phyloP scores from a whole-genome alignment of 2,888 invertebrate genomes.

The Pyrrhia umbra region DNA sequence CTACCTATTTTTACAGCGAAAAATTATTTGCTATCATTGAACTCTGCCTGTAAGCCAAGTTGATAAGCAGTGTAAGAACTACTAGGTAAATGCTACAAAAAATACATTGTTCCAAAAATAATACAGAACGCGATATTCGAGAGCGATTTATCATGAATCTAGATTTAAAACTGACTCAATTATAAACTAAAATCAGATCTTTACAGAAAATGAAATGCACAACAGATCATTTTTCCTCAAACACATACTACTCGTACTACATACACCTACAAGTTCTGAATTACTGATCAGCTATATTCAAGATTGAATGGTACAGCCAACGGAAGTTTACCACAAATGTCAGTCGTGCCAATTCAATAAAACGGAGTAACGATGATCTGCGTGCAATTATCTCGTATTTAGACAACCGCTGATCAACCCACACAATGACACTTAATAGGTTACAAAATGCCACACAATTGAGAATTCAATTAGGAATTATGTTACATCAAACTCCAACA shows the following conservation, averaged over 20 bases:
- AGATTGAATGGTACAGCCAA: constrained; percentile 3
- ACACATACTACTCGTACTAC: too few species aligned
- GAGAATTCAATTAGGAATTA: neutral
- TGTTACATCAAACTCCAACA: neutral
- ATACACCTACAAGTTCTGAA: neutral
- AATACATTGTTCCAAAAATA: neutral
- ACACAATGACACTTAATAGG: constrained; percentile 22
- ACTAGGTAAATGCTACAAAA: neutral
- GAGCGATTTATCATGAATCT: neutral
- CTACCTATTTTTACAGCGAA: too few species aligned
- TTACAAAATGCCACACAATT: constrained; percentile 20
- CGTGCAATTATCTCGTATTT: constrained; percentile 20
- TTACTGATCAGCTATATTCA: neutral
- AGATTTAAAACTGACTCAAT: neutral
- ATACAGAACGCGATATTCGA: neutral
- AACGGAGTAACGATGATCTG: constrained; percentile 13
- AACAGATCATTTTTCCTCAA: neutral
- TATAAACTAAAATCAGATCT: neutral
- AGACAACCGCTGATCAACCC: constrained; percentile 30
- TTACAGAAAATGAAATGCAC: neutral
- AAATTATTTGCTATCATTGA: too few species aligned
- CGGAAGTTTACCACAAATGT: constrained; percentile 36
- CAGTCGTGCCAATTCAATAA: constrained; percentile 38
- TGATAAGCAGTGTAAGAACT: too few species aligned
- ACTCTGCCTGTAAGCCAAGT: too few species aligned